A percentile compares a stretch with the other conserved stretches of the same genome.
Evolutionary conservation across 2,113 vertebrate species (phyloP).

Genomic region (Leptodactylus fuscus): DNA sequence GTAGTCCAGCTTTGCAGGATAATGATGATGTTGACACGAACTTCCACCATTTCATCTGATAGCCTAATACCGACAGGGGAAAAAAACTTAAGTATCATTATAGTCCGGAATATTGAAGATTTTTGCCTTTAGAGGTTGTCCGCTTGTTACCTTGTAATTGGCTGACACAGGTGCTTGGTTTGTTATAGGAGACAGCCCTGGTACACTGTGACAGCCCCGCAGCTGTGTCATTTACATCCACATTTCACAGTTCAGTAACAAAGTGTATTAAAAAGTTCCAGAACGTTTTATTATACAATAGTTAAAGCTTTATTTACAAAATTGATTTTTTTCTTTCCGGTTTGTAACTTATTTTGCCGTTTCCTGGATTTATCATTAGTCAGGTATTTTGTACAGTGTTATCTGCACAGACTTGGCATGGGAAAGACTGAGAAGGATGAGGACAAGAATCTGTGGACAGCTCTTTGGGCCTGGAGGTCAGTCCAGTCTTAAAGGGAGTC

Average conservation of each 20-base stretch:
- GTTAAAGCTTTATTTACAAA: neutral
- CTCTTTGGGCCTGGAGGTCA: too few relatives aligned
- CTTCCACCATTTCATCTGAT: neutral
- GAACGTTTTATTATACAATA: neutral
- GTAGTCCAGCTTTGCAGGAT: neutral
- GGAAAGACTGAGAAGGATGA: neutral
- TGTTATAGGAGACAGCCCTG: too few relatives aligned
- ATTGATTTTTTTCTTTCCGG: too few relatives aligned
- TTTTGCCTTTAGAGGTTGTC: too few relatives aligned
- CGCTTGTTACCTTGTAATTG: too few relatives aligned
- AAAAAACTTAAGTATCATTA: neutral
- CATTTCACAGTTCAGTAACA: too few relatives aligned
- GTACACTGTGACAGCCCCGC: too few relatives aligned
- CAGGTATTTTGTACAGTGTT: neutral
- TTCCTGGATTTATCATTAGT: neutral
- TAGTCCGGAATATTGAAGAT: too few relatives aligned
- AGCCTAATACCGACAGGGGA: neutral
- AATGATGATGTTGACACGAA: neutral
- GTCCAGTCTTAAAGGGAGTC: too few relatives aligned
- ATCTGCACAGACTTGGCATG: neutral
- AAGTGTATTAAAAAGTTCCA: too few relatives aligned
- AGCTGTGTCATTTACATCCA: too few relatives aligned
- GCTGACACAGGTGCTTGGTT: too few relatives aligned
- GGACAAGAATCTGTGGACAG: neutral
- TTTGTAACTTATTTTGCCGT: neutral